phyloP scores from a whole-genome alignment of 2,797 vertebrate genomes.

The Acomys russatus region DNA sequence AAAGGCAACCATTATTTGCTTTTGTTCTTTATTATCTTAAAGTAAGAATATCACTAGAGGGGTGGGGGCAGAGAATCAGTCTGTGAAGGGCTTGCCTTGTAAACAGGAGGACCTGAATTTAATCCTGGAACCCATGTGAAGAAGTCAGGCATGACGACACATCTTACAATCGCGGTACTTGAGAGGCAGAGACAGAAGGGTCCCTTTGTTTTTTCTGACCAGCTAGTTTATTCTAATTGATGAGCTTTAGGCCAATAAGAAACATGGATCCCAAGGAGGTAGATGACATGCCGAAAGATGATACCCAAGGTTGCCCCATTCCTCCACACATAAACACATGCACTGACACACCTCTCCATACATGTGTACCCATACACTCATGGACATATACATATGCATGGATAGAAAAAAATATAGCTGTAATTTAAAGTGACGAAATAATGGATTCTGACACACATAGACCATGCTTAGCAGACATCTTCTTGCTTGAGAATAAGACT shows the following conservation, averaged over 20 bases:
- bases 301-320: not conserved
- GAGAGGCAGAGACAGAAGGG: not conserved
- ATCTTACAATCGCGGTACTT: not conserved
- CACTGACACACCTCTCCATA: not conserved
- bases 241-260: not conserved
- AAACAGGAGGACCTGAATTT: not conserved
- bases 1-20: not conserved
- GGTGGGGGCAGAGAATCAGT: not conserved
- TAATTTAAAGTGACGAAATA: conserved; percentile 50
- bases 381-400: not conserved
- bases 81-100: not conserved
- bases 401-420: not conserved
- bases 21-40: not conserved
- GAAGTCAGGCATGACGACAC: not conserved
- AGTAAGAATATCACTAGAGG: not conserved
- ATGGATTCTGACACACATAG: conserved; percentile 18
- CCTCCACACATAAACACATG: not conserved
- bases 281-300: not conserved
- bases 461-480: conserved; percentile 74
- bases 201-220: not conserved
- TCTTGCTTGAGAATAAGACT: conserved; percentile 71
- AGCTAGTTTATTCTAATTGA: not conserved
- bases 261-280: not conserved
- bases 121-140: not conserved
- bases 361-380: not conserved